phyloP scores from a whole-genome alignment of 1,140 invertebrate species.

The Trachymyrmex cornetzi region DNA sequence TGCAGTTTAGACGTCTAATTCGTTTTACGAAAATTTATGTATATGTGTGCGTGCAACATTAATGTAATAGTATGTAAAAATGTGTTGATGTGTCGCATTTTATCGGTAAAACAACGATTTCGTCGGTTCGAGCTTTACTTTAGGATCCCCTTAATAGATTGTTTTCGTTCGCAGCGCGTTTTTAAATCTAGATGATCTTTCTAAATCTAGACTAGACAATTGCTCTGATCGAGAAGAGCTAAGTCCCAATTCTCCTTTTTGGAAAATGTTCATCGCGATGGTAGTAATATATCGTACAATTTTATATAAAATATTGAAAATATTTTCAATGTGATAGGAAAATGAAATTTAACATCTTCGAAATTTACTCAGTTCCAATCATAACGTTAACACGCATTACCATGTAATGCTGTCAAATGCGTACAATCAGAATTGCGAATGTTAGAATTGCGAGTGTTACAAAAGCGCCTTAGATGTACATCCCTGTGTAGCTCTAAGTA shows the following conservation, averaged over 20 bases:
- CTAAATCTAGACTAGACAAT: neutral
- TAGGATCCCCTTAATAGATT: neutral
- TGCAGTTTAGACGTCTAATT: no score
- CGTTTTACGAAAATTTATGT: no score
- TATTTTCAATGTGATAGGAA: neutral
- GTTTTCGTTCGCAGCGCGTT: neutral
- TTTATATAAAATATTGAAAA: neutral
- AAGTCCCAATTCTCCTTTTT: neutral
- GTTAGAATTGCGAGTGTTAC: neutral
- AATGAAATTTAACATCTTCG: constrained; percentile 24
- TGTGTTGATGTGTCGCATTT: no score
- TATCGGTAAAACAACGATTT: no score
- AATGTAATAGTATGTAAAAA: no score
- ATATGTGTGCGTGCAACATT: no score
- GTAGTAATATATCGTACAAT: neutral
- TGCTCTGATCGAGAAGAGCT: neutral
- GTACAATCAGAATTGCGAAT: neutral
- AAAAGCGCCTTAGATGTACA: constrained; percentile 17
- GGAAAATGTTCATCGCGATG: constrained; percentile 15
- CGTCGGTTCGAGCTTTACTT: no score
- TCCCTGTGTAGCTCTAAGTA: constrained; percentile 31
- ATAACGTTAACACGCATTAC: neutral
- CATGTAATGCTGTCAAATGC: constrained; percentile 7
- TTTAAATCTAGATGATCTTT: constrained; percentile 21
- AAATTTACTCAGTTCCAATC: neutral